These are phyloP conservation scores for Homarus americanus DNA, from an alignment of 1,140 invertebrate species.

Conservation along the genomic window DNA sequence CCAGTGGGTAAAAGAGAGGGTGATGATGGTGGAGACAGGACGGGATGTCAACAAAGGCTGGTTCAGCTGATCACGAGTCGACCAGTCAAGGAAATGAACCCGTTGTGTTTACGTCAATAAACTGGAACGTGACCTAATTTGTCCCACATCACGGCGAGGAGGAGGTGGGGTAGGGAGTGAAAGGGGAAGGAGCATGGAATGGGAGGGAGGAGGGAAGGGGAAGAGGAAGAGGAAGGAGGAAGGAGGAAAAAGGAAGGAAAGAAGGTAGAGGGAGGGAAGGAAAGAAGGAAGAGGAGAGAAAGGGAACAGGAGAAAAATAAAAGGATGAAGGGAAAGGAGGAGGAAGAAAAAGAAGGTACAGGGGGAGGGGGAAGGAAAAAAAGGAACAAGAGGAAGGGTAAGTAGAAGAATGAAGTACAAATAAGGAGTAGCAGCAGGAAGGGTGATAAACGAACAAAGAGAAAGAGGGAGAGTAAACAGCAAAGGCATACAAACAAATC, in stretches of 20 bases:
- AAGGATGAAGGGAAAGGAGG: background rate
- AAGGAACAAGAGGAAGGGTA: background rate
- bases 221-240: background rate
- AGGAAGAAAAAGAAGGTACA: background rate
- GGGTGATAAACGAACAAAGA: background rate
- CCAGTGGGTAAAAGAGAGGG: background rate
- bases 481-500: too few species aligned
- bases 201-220: background rate
- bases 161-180: too few species aligned
- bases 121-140: too few species aligned
- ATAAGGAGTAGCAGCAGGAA: background rate
- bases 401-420: background rate
- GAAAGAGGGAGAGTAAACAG: background rate
- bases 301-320: background rate
- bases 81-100: background rate
- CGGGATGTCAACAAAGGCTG: background rate
- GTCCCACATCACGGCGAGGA: background rate
- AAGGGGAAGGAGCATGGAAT: background rate
- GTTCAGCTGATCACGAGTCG: background rate
- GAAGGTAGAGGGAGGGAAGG: background rate
- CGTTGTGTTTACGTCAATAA: too few species aligned
- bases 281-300: slow-evolving; percentile 1
- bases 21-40: background rate
- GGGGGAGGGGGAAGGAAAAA: background rate
- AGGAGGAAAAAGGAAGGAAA: background rate